These are phyloP conservation scores for Myotis findleyi DNA, from an alignment of 2,797 vertebrate species.

Conservation along the genomic window DNA sequence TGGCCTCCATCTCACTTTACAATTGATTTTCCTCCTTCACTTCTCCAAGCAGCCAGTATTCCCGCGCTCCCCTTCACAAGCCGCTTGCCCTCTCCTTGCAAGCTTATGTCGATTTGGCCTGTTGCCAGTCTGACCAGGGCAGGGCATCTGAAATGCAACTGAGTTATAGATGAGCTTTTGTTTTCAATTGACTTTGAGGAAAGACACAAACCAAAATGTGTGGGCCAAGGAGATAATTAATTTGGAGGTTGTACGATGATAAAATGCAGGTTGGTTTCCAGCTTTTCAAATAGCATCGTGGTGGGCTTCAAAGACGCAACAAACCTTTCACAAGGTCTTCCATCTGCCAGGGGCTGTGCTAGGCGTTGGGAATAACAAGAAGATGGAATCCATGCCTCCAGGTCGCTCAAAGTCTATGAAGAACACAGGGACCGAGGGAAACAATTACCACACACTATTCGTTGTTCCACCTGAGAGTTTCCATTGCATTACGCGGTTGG, in stretches of 20 bases:
- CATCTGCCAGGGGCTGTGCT: neutral
- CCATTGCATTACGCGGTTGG: slow-evolving; percentile 8
- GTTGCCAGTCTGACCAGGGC: neutral
- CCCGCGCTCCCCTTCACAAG: neutral
- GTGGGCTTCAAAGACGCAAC: neutral
- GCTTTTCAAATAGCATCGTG: neutral
- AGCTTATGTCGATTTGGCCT: neutral
- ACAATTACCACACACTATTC: slow-evolving; percentile 11
- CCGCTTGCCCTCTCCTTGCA: neutral
- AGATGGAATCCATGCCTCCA: neutral
- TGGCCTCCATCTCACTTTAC: neutral
- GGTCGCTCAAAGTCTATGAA: slow-evolving; percentile 13
- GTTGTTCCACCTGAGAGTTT: neutral
- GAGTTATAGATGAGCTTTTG: neutral
- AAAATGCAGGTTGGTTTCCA: neutral
- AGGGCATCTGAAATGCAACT: neutral
- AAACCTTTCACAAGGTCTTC: neutral
- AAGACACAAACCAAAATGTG: slow-evolving; percentile 9
- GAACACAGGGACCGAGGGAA: neutral
- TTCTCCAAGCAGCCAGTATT: neutral
- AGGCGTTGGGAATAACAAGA: neutral
- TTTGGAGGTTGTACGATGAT: neutral
- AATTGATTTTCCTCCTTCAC: neutral
- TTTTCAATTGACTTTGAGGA: slow-evolving; percentile 24
- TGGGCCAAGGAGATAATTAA: neutral